Base-by-base conservation (phyloP, 2,888 invertebrate species). In the Argyresthia albistria region DNA sequence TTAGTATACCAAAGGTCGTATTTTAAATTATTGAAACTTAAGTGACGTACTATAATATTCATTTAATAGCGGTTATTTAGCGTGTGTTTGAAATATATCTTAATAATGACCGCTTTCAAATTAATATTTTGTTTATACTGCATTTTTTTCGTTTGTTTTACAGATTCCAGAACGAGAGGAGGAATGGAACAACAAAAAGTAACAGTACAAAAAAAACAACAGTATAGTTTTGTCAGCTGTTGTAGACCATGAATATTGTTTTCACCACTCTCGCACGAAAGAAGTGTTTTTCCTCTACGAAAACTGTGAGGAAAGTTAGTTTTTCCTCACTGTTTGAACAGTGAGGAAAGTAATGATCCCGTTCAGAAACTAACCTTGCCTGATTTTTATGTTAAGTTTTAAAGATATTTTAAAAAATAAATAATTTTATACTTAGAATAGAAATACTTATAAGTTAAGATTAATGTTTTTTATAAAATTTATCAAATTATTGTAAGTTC, bases 111-210 rank as follows among this genome's bases (percentile, higher is more conserved):
- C 42, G 15, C 25, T 6, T 25, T 4, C 25, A 25, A 2, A 25
- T 25, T 25, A 4, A 25, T 53, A 35, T 46, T 25, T 53, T 37
- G 46, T 45, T 14, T 39, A 16, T 12, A 42, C 2, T 51, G 8
- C 16, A 43, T 8, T 43, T 43, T 2, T 12, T 57, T 55, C 60
- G 57, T 57, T 35, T 62, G 60, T 58, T 50, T 61, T 63, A 59
- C 59, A 63, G 65, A 58, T 65, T 51, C 60, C 62, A 57, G 54
- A 53, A 7, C 6, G 37, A 60, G 57, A 61, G 56, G 59, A 65
- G 2, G 25, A 25, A 61, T 65, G 62, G 62, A 59, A 47, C n/a
- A n/a, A 65, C 66, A 57, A 58, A 58, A 12, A 46, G 8, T 46
- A 50, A 56, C 56, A 59, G 59, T 56, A 53, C n/a, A 65, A 67